These are phyloP conservation scores for Hanleya hanleyi DNA, from an alignment of 2,888 invertebrate genomes.

Conservation along the genomic window DNA sequence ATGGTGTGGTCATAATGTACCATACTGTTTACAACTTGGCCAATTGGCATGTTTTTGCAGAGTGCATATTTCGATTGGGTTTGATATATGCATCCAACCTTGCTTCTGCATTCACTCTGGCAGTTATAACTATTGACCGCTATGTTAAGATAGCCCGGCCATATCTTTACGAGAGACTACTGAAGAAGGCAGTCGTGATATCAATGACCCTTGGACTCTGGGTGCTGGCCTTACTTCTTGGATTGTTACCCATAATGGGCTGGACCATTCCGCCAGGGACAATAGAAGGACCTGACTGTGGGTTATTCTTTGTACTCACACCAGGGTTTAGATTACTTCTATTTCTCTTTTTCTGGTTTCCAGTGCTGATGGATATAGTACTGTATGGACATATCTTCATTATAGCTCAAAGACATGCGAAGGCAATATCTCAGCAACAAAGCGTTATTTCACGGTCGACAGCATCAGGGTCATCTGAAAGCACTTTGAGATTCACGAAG, in stretches of 20 bases:
- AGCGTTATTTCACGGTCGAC: neutral
- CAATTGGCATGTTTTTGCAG: conserved; percentile 51
- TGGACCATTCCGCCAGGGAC: too few relatives aligned
- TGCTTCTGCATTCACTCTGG: conserved; percentile 43
- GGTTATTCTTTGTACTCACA: conserved; percentile 42
- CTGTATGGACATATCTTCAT: conserved; percentile 44
- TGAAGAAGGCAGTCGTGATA: conserved; percentile 34
- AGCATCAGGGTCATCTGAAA: neutral
- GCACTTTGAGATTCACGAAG: conserved; percentile 49
- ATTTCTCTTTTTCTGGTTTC: conserved; percentile 42
- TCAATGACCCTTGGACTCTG: conserved; percentile 36
- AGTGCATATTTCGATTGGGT: conserved; percentile 46
- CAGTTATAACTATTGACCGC: conserved; percentile 44
- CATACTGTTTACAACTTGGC: conserved; percentile 48
- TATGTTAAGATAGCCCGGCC: conserved; percentile 48
- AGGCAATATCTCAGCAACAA: conserved; percentile 36
- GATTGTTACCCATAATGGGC: conserved; percentile 43
- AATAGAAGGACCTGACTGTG: conserved; percentile 34
- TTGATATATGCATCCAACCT: conserved; percentile 39
- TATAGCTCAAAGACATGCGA: conserved; percentile 41
- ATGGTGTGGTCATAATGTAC: conserved; percentile 48
- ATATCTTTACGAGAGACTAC: conserved; percentile 39
- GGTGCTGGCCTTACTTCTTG: conserved; percentile 38
- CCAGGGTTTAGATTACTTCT: conserved; percentile 35
- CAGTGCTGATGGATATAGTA: conserved; percentile 42